These are phyloP conservation scores for Sebastolobus altivelis DNA, from an alignment of 2,797 vertebrate species.

Conservation along the genomic window DNA sequence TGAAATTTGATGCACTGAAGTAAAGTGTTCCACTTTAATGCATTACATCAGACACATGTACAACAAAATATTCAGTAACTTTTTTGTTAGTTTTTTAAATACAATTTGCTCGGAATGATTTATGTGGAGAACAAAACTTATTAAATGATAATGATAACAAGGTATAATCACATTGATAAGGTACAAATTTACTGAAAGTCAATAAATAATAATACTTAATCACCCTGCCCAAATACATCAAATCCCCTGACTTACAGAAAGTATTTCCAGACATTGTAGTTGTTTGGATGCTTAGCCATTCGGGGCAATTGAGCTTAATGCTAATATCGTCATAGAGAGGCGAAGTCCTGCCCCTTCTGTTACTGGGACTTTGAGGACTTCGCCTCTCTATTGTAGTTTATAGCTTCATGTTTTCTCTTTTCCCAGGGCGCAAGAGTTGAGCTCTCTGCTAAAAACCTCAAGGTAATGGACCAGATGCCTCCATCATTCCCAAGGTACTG, in stretches of 20 bases:
- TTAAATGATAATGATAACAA: background rate
- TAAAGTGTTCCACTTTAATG: background rate
- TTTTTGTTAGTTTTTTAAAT: no score
- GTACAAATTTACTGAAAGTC: background rate
- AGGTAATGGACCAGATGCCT: constrained; percentile 98
- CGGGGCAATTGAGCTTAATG: no score
- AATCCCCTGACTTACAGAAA: background rate
- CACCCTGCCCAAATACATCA: background rate
- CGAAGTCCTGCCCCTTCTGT: no score
- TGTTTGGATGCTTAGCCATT: no score
- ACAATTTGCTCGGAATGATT: background rate
- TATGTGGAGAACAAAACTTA: background rate
- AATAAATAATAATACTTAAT: background rate
- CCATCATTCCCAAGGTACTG: constrained; percentile 92
- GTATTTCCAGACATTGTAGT: background rate
- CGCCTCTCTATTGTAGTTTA: background rate
- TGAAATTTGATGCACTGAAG: background rate
- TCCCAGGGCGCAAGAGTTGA: constrained; percentile 95
- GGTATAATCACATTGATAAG: background rate
- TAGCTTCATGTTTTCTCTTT: constrained; percentile 32
- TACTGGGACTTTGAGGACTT: no score
- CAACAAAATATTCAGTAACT: no score
- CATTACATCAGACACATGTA: no score
- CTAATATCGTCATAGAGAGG: no score
- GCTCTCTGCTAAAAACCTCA: constrained; percentile 97